These are phyloP conservation scores for Steinernema carpocapsae DNA, from an alignment of 2,888 invertebrate species.

Conservation along the genomic window DNA sequence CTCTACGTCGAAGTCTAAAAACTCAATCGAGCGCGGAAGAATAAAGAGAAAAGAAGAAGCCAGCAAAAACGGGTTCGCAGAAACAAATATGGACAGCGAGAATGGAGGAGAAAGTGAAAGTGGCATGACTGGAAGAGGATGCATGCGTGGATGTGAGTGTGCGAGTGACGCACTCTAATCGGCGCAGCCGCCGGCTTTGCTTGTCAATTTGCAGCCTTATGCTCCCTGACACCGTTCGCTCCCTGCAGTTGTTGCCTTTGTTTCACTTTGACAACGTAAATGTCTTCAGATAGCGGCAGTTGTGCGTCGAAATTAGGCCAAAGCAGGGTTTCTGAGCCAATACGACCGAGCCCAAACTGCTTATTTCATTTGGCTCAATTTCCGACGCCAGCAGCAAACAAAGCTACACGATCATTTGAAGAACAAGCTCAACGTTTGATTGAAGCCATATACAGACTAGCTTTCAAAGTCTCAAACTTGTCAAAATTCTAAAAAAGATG, in stretches of 20 bases:
- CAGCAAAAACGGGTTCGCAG: background rate
- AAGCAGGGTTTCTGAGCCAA: background rate
- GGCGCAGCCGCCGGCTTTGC: background rate
- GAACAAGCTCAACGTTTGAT: background rate
- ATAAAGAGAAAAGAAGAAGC: conserved; percentile 14
- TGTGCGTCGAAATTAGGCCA: background rate
- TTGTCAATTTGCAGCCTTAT: background rate
- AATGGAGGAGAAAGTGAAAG: background rate
- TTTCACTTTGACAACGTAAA: background rate
- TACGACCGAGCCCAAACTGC: background rate
- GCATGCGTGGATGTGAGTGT: background rate
- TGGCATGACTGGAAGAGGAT: background rate
- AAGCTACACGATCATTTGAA: too few species aligned
- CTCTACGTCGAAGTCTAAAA: background rate
- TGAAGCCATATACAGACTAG: too few species aligned
- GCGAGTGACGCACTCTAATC: background rate
- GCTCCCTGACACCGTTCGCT: background rate
- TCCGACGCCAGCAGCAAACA: conserved; percentile 4
- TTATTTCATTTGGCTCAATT: background rate
- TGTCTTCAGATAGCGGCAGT: background rate
- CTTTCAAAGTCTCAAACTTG: too few species aligned
- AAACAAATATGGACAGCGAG: conserved; percentile 31
- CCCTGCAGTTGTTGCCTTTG: conserved; percentile 21
- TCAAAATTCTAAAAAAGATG: too few species aligned
- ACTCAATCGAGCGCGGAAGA: background rate